Conservation (phyloP, 2,113 vertebrate species). For the Ptilonorhynchus violaceus region DNA sequence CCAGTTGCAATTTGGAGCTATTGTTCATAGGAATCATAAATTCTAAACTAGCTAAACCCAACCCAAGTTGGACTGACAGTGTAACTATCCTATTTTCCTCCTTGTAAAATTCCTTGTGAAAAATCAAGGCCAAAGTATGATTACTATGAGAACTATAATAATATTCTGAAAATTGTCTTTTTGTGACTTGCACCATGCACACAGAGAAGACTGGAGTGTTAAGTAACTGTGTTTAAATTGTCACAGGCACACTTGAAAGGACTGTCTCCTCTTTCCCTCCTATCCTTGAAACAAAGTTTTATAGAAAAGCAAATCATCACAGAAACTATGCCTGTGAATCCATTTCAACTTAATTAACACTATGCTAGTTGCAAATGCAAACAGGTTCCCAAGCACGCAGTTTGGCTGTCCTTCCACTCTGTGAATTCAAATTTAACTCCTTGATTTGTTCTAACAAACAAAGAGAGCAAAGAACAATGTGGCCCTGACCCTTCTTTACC, state of each 20-base stretch:
- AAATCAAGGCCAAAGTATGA: background rate
- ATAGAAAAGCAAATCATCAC: background rate
- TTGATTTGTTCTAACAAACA: constrained; percentile 50
- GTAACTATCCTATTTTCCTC: background rate
- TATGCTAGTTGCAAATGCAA: constrained; percentile 22
- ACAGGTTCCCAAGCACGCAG: background rate
- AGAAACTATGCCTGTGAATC: background rate
- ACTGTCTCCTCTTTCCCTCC: background rate
- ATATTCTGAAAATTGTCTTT: background rate
- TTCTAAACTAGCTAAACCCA: background rate
- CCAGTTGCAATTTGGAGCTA: background rate
- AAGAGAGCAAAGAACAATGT: constrained; percentile 37
- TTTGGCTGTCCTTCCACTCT: background rate
- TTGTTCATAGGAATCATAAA: background rate
- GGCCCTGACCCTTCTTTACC: constrained; percentile 29
- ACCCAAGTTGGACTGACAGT: background rate
- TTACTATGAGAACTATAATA: background rate
- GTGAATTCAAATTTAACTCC: constrained; percentile 28
- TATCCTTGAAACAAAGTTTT: background rate
- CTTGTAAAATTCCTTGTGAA: background rate
- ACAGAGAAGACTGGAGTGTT: background rate
- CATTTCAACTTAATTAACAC: constrained; percentile 28
- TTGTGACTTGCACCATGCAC: background rate
- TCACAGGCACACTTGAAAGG: background rate
- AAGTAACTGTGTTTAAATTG: background rate